phyloP scores from a whole-genome alignment of 2,888 invertebrate genomes.

The Scaptomyza cyrtandrae region DNA sequence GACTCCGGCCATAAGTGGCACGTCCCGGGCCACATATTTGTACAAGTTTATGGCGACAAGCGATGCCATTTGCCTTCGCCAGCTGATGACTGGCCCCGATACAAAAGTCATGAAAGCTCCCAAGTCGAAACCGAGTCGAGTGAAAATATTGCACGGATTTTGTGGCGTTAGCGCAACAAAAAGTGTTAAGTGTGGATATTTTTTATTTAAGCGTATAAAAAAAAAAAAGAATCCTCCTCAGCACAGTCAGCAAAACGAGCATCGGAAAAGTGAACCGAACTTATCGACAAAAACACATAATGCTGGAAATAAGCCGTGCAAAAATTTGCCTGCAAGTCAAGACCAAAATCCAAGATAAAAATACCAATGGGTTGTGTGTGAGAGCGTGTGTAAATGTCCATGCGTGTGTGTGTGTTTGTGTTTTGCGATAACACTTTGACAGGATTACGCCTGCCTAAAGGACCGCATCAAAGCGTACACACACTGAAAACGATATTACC shows the following conservation, averaged over 20 bases:
- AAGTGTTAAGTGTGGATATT: conserved; percentile 78
- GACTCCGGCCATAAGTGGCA: conserved; percentile 63
- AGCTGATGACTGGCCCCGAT: conserved; percentile 77
- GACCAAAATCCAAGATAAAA: conserved; percentile 54
- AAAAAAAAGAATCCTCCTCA: conserved; percentile 24
- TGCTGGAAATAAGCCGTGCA: conserved; percentile 68
- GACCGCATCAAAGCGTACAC: conserved; percentile 68
- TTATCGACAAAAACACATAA: conserved; percentile 58
- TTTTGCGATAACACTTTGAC: conserved; percentile 77
- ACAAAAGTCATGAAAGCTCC: conserved; percentile 74
- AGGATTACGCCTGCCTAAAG: conserved; percentile 79
- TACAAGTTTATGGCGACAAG: conserved; percentile 79
- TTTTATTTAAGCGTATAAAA: conserved; percentile 73
- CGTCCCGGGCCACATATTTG: conserved; percentile 73
- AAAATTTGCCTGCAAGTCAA: conserved; percentile 79
- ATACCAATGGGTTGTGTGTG: conserved; percentile 30
- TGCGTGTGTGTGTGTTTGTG: conserved; percentile 40
- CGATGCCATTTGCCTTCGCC: conserved; percentile 73
- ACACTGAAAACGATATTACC: conserved; percentile 66
- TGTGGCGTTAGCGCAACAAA: conserved; percentile 60
- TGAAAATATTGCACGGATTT: conserved; percentile 61
- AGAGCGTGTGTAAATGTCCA: conserved; percentile 10
- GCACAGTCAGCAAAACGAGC: conserved; percentile 56
- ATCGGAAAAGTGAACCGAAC: conserved; percentile 34
- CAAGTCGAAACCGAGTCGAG: conserved; percentile 25